Evolutionary conservation across 2,113 vertebrate species (phyloP).

Genomic region (Microcebus griseorufus): DNA sequence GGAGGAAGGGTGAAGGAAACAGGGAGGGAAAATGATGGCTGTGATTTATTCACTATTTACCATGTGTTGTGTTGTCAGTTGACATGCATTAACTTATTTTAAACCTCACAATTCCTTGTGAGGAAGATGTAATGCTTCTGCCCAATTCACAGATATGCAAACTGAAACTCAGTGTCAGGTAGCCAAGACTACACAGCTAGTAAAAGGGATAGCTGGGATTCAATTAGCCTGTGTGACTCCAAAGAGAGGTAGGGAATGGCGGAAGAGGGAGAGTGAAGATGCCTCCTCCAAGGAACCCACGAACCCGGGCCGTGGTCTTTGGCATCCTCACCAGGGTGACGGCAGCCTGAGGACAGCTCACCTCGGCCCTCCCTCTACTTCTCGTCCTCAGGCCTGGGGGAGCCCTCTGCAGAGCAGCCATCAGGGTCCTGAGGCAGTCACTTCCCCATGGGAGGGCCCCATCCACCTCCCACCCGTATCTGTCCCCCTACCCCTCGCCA

Average conservation of each 20-base stretch:
- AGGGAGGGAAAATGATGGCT: not conserved
- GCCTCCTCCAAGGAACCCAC: not conserved
- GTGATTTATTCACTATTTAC: no score
- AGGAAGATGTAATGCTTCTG: not conserved
- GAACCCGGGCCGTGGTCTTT: not conserved
- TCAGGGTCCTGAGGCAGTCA: fast-evolving
- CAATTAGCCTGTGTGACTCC: not conserved
- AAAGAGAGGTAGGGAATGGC: not conserved
- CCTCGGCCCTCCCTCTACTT: not conserved
- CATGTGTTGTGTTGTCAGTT: not conserved
- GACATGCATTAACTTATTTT: not conserved
- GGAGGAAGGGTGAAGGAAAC: not conserved
- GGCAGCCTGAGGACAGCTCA: not conserved
- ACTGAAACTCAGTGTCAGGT: not conserved
- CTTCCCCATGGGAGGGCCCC: not conserved
- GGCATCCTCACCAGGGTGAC: not conserved
- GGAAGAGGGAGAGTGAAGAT: not conserved
- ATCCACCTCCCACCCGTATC: no score
- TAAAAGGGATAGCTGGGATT: not conserved
- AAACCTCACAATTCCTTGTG: not conserved
- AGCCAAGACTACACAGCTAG: not conserved
- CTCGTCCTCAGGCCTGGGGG: not conserved
- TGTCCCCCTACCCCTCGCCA: not conserved
- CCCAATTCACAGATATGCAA: not conserved
- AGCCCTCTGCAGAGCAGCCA: not conserved